Evolutionary conservation across 1,140 invertebrate genomes (phyloP), one percentile per base, ranked within the genome.

Genomic region (Limonius californicus): DNA sequence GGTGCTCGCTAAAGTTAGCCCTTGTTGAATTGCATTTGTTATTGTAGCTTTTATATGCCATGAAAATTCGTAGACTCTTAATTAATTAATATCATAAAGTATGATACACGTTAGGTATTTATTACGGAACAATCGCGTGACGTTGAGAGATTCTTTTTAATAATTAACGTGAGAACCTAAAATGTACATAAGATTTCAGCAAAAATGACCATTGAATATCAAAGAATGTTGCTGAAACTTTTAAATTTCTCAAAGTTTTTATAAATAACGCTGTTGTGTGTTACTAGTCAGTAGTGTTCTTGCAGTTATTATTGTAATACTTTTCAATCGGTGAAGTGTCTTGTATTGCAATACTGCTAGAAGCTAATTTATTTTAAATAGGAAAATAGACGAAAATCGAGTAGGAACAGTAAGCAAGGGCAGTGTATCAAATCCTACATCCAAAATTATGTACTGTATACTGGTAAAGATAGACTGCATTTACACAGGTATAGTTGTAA

Each of bases 11-110:
- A 39, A 50, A 8, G 19, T 50, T 19, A 7, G 45, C 20, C 45
- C 19, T 50, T 50, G 45, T 50, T 50, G 15, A 50, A 14, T 19
- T 50, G 8, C 19, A 19, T 50, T 50, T 50, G 45, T 50, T 50
- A 50, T 50, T 19, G 45, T 50, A 50, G 45, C 45, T 50, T 50
- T 50, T 50, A 50, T 50, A 50, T 50, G 35, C 35, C 35, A 39
- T 12, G 2, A 39, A 6, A 12, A n/a, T 39, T 12, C 8, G 35
- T 39, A 39, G 35, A 11, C 35, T 39, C 23, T 9, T 27, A 27
- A 27, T 4, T 27, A 4, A 27, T 27, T 27, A 27, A 27, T 27
- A 27, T 27, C 23, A 27, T 27, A 27, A 27, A 27, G 23, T 27
- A 27, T 27, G 9, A 27, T 9, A 27, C 9, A 27, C 3, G 9